phyloP scores from a whole-genome alignment of 2,888 invertebrate genomes.

The Antheraea yamamai region DNA sequence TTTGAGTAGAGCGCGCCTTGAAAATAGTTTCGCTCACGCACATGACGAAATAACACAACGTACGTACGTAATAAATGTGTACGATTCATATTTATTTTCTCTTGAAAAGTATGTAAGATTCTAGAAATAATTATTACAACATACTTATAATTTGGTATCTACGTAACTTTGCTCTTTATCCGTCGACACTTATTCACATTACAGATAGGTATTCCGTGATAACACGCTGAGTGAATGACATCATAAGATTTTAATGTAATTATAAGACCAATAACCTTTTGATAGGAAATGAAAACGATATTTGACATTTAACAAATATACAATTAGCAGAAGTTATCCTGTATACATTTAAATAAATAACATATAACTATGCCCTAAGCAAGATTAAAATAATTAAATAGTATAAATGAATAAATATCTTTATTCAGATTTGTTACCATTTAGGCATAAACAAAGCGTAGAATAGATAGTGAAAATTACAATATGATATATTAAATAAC shows the following conservation, averaged over 20 bases:
- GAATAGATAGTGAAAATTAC: background rate
- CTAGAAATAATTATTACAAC: constrained; percentile 16
- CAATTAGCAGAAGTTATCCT: background rate
- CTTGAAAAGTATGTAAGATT: background rate
- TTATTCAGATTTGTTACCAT: background rate
- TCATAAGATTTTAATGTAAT: constrained; percentile 40
- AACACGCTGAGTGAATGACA: constrained; percentile 37
- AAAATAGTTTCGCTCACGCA: constrained; percentile 20
- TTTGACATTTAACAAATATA: constrained; percentile 3
- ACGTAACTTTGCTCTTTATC: background rate
- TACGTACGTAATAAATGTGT: background rate
- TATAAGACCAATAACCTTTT: constrained; percentile 48
- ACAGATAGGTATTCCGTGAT: constrained; percentile 10
- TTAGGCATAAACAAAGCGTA: background rate
- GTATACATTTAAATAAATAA: constrained; percentile 6
- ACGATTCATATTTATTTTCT: constrained; percentile 7
- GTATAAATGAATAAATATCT: background rate
- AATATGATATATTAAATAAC: constrained; percentile 6
- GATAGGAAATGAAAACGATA: constrained; percentile 31
- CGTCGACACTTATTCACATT: background rate
- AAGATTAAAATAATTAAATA: background rate
- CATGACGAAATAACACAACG: constrained; percentile 17
- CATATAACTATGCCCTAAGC: background rate
- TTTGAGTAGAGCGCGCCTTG: constrained; percentile 18
- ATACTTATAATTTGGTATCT: background rate